These are phyloP conservation scores for Choristoneura rosaceana DNA, from an alignment of 2,888 invertebrate genomes.

Conservation along the genomic window DNA sequence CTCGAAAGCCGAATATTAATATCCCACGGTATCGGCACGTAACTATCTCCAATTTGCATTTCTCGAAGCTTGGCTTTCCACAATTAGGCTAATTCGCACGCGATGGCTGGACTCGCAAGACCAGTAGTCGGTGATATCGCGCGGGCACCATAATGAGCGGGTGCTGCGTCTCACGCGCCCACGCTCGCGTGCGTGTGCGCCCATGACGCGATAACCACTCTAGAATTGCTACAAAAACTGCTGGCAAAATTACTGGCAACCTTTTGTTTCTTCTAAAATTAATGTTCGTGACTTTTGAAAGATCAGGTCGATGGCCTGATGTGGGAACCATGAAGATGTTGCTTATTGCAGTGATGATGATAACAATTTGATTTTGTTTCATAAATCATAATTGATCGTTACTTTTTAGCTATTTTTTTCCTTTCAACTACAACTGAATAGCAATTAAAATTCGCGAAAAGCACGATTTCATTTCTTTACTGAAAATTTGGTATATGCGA, in stretches of 20 bases:
- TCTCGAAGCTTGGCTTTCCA: constrained; percentile 72
- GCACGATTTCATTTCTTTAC: not conserved
- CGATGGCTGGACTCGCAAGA: constrained; percentile 70
- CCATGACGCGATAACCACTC: constrained; percentile 55
- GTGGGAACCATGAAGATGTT: constrained; percentile 22
- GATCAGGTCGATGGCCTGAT: constrained; percentile 39
- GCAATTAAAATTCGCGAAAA: not conserved
- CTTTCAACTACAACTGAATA: not conserved
- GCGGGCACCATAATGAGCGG: constrained; percentile 67
- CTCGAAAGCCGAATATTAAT: constrained; percentile 44
- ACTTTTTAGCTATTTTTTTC: not conserved
- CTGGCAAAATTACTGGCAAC: constrained; percentile 35
- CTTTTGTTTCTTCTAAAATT: constrained; percentile 40
- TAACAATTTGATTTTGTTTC: not conserved
- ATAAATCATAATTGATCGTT: no score
- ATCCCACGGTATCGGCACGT: constrained; percentile 57
- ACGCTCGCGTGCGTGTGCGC: constrained; percentile 56
- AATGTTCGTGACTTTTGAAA: constrained; percentile 39
- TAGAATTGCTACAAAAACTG: constrained; percentile 39
- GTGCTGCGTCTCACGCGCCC: constrained; percentile 64
- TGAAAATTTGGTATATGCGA: not conserved
- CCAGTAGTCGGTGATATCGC: constrained; percentile 73
- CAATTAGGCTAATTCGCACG: constrained; percentile 78
- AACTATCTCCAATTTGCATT: constrained; percentile 73
- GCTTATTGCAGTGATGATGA: not conserved